Base-by-base conservation (phyloP, 1,140 invertebrate genomes). In the Adelges cooleyi region DNA sequence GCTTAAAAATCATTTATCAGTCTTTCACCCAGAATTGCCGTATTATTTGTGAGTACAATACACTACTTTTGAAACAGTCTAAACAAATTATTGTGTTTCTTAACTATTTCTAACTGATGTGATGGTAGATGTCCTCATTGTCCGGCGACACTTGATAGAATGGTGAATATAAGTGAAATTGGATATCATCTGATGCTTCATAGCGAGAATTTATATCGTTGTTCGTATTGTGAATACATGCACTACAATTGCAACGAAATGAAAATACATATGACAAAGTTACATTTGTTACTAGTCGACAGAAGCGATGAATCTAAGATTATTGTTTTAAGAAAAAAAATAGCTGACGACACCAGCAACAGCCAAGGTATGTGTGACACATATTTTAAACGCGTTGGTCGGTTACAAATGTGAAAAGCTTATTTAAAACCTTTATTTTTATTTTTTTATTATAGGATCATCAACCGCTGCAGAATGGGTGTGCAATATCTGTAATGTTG, bases 81-180 rank as follows among this genome's bases (percentile, higher is more conserved):
- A 33, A 33, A 33, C n/a, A n/a, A n/a, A n/a, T n/a, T n/a, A n/a
- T 33, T 33, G 29, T 33, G 11, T 6, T 33, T 33, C 5, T 6
- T 6, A 33, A 6, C 29, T 6, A 33, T 38, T 29, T 33, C 11
- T 29, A n/a, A n/a, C n/a, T n/a, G n/a, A n/a, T n/a, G n/a, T n/a
- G n/a, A n/a, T n/a, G n/a, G n/a, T n/a, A 62, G 56, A 48, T 62
- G 56, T 33, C 56, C 56, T 15, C 56, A 62, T 48, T 62, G 56
- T 33, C 5, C 1, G 18, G 20, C 36, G 0, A 33, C 11, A 1
- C n/a, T 17, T 25, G 8, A n/a, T n/a, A 62, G 23, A 20, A 6
- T 15, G 13, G n/a, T 59, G 1, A 42, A 62, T 25, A 13, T 29
- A 8, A 59, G 46, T 46, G 18, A 44, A 29, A 46, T 59, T 27